These are phyloP conservation scores for Lytechinus pictus DNA, from an alignment of 35 echinoderm and acorn worm genomes.

Conservation along the genomic window DNA sequence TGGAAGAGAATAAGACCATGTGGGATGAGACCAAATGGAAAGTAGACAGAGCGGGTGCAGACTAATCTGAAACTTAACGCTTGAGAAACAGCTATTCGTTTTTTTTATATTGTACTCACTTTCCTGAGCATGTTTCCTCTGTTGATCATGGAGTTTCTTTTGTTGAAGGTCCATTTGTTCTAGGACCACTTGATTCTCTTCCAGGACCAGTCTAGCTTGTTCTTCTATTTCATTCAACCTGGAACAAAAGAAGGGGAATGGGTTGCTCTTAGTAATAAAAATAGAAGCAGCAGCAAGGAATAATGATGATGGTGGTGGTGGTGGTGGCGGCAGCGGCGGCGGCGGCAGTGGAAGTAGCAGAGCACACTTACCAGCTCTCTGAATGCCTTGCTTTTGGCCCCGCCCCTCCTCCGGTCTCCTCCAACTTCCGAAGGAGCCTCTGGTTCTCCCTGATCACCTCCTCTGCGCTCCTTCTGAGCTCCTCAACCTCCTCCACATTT, in stretches of 20 bases:
- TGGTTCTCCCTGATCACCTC: slow-evolving; percentile 93
- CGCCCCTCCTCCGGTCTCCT: slow-evolving; percentile 51
- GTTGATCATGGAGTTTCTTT: slow-evolving; percentile 65
- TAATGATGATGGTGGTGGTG: not conserved
- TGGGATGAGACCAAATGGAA: too few relatives aligned
- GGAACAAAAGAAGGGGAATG: not conserved
- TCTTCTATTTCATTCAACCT: slow-evolving; percentile 77
- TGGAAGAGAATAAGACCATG: too few relatives aligned
- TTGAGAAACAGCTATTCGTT: too few relatives aligned
- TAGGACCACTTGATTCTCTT: slow-evolving; percentile 91
- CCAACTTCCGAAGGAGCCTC: slow-evolving; percentile 76
- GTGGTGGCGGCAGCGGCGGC: not conserved
- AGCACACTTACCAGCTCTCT: slow-evolving; percentile 42
- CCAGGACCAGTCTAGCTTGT: slow-evolving; percentile 86
- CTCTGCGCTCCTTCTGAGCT: slow-evolving; percentile 73
- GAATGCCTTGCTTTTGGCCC: not conserved
- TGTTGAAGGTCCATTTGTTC: slow-evolving; percentile 90
- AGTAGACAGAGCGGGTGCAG: too few relatives aligned
- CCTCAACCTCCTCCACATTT: slow-evolving; percentile 72
- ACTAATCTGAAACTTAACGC: too few relatives aligned
- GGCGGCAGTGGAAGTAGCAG: too few relatives aligned
- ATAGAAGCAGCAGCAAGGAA: too few relatives aligned
- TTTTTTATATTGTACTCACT: slow-evolving; percentile 55
- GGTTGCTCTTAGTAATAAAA: too few relatives aligned
- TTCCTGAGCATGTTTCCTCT: slow-evolving; percentile 80